Evolutionary conservation across 2,797 vertebrate genomes (phyloP).

Genomic region (Cossypha niveicapilla): DNA sequence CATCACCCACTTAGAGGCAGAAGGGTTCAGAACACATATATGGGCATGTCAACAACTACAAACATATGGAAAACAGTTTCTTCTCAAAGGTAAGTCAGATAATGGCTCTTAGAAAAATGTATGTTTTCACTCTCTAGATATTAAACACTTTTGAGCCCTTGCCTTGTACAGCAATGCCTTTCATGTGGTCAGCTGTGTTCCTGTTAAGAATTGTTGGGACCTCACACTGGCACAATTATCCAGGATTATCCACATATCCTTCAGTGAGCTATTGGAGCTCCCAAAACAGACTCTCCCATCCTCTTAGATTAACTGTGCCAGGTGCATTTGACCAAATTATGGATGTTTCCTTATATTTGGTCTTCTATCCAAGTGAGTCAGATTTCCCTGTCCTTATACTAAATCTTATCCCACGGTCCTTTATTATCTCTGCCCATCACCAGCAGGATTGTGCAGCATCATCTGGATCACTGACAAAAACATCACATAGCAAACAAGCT

Average conservation of each 20-base stretch:
- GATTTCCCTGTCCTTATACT: not conserved
- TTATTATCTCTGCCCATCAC: not conserved
- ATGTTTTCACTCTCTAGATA: not conserved
- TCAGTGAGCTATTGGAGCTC: not conserved
- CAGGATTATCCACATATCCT: not conserved
- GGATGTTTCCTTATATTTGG: not conserved
- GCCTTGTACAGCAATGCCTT: not conserved
- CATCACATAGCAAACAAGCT: not conserved
- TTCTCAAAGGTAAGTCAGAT: not conserved
- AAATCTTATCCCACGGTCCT: not conserved
- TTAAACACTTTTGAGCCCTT: not conserved
- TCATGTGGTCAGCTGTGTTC: not conserved
- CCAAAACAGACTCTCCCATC: not conserved
- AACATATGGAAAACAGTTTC: not conserved
- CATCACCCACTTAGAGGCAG: not conserved
- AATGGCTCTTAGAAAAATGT: not conserved
- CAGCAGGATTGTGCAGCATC: not conserved
- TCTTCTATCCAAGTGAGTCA: not conserved
- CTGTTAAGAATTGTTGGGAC: not conserved
- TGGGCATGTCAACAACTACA: rapidly evolving
- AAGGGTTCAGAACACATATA: not conserved
- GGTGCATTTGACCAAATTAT: not conserved
- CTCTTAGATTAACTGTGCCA: not conserved
- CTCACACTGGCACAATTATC: not conserved
- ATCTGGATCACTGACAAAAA: not conserved